phyloP scores from a whole-genome alignment of 2,797 vertebrate genomes.

The Myotis daubentonii region DNA sequence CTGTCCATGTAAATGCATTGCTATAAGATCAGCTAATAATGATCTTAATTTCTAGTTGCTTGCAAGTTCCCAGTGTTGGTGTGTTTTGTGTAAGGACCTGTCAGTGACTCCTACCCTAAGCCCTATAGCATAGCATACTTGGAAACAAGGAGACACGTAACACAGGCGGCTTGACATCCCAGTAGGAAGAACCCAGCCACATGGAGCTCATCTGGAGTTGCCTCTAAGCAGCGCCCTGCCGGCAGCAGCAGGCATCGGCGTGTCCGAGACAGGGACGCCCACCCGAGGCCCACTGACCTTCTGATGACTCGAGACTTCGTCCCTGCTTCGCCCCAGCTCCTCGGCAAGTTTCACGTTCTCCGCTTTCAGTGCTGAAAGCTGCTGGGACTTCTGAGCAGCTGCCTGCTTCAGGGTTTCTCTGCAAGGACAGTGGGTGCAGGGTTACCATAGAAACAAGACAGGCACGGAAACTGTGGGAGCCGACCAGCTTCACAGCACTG shows the following conservation, averaged over 20 bases:
- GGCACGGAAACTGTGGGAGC: slow-evolving; percentile 87
- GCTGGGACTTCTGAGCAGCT: slow-evolving; percentile 90
- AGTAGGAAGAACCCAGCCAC: background rate
- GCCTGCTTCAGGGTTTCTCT: slow-evolving; percentile 94
- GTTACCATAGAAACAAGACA: slow-evolving; percentile 90
- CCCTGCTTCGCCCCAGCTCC: slow-evolving; percentile 89
- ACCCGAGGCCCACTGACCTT: slow-evolving; percentile 82
- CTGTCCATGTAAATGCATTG: background rate
- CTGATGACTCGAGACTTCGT: slow-evolving; percentile 88
- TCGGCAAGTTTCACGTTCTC: slow-evolving; percentile 92
- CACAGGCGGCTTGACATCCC: background rate
- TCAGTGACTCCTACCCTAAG: background rate
- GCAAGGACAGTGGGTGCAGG: slow-evolving; percentile 84
- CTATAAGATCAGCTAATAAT: background rate
- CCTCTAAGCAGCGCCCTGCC: background rate
- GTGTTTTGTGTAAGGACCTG: background rate
- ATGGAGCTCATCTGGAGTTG: background rate
- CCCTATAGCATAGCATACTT: background rate
- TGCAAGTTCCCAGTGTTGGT: background rate
- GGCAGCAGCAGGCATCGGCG: background rate
- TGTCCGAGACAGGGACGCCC: background rate
- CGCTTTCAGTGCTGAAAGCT: slow-evolving; percentile 90
- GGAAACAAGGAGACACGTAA: background rate
- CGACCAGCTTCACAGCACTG: slow-evolving; percentile 82
- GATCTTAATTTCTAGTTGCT: background rate